Evolutionary conservation across 2,888 invertebrate species (phyloP), one percentile per base, ranked within the genome.

Genomic region (Lepidocyrtinus sp.): DNA sequence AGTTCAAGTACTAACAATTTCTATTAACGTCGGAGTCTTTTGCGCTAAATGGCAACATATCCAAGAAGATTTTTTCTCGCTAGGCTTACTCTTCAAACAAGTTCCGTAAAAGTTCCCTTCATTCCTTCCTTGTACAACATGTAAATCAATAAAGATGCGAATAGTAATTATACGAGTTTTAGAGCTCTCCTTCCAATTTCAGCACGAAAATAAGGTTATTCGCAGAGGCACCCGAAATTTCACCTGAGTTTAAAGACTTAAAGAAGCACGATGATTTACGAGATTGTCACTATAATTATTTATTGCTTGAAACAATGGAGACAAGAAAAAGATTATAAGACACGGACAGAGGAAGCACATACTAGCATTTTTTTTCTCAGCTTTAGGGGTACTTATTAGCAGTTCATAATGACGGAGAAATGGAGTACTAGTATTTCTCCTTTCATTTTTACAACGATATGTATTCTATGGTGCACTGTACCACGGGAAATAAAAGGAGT

Each of bases 371-470:
- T 50, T n/a, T 50, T 50, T 50, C 50, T 50, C 17, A 17, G 50
- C 67, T 74, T 77, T 71, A 72, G 71, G 76, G 76, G 69, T 70
- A 72, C 71, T 77, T 77, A 71, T 71, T 71, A 77, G 59, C 55
- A 27, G 64, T 36, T 73, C 65, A 78, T 78, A 64, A 73, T 78
- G 50, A 73, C 73, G 73, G 73, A 78, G 78, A 68, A 72, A 68
- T 78, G 77, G 78, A 72, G 73, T 67, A 50, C 50, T 50, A 50
- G n/a, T 50, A 50, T 50, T 50, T 50, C 50, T 50, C 50, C 50
- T 50, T 50, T 50, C 50, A 50, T 77, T 50, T 36, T 15, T 69
- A 25, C 19, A 26, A 71, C 62, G 59, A 59, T 61, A 45, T 71
- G 71, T 61, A 55, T 55, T n/a, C n/a, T n/a, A n/a, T n/a, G n/a